These are phyloP conservation scores for Rhyacophila evoluta DNA, from an alignment of 2,888 invertebrate species.

Conservation along the genomic window DNA sequence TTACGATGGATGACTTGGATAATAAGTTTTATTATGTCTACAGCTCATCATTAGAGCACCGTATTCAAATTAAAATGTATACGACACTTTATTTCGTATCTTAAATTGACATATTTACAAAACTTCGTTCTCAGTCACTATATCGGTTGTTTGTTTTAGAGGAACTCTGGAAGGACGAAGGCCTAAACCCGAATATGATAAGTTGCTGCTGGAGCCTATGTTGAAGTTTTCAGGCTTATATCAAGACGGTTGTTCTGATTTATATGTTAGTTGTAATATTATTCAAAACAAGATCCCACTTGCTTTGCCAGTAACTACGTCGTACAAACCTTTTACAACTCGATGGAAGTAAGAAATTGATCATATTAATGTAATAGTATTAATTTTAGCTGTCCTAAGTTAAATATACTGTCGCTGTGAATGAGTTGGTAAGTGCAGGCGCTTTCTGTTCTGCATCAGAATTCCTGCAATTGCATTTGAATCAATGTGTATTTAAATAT, in stretches of 20 bases:
- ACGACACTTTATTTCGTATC: neutral
- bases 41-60: constrained; percentile 89
- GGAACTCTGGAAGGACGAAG: constrained; percentile 94
- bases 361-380: too few relatives aligned
- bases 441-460: too few relatives aligned
- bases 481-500: too few relatives aligned
- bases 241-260: constrained; percentile 86
- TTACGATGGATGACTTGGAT: constrained; percentile 77
- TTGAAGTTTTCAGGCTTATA: constrained; percentile 91
- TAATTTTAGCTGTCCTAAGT: too few relatives aligned
- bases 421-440: too few relatives aligned
- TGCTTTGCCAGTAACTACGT: constrained; percentile 87
- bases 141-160: constrained; percentile 66
- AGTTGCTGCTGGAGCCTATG: constrained; percentile 88
- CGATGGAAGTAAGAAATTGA: constrained; percentile 86
- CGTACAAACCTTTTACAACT: constrained; percentile 92
- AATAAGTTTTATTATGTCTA: constrained; percentile 90
- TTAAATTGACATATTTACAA: neutral
- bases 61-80: constrained; percentile 94
- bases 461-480: too few relatives aligned
- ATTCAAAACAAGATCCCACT: constrained; percentile 84
- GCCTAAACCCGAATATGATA: constrained; percentile 88
- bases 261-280: constrained; percentile 89
- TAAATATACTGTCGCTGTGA: too few relatives aligned
- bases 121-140: neutral